A percentile compares a stretch with the other conserved stretches of the same genome.
phyloP scores from a whole-genome alignment of 2,113 vertebrate species.

The Pedionomus torquatus region DNA sequence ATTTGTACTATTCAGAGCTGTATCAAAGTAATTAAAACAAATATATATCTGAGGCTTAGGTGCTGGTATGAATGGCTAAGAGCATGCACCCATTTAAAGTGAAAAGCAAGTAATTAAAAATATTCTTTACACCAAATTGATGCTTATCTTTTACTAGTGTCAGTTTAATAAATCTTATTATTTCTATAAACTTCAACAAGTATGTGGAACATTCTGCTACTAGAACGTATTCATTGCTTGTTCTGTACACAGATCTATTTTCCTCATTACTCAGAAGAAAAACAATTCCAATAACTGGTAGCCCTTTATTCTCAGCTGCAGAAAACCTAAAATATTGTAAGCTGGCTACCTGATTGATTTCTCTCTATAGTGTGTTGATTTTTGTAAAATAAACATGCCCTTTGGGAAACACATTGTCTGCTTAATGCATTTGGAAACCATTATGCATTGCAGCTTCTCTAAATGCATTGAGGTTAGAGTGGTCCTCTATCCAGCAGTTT shows the following conservation, averaged over 20 bases:
- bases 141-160: not conserved
- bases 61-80: not conserved
- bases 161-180: not conserved
- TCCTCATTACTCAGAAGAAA: not conserved
- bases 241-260: not conserved
- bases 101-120: not conserved
- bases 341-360: not conserved
- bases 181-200: not conserved
- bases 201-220: not conserved
- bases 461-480: not conserved
- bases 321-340: not conserved
- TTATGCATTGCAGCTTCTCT: not conserved
- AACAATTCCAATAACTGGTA: not conserved
- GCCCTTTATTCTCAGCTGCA: not conserved
- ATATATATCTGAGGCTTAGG: not conserved
- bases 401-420: not conserved
- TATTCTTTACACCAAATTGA: not conserved
- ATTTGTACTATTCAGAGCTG: not conserved
- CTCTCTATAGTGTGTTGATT: not conserved
- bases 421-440: not conserved
- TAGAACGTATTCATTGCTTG: not conserved
- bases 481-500: not conserved
- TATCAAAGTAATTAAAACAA: not conserved
- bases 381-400: not conserved
- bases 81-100: not conserved